Evolutionary conservation across 2,888 invertebrate species (phyloP).

Genomic region (Drosophila setosimentum): DNA sequence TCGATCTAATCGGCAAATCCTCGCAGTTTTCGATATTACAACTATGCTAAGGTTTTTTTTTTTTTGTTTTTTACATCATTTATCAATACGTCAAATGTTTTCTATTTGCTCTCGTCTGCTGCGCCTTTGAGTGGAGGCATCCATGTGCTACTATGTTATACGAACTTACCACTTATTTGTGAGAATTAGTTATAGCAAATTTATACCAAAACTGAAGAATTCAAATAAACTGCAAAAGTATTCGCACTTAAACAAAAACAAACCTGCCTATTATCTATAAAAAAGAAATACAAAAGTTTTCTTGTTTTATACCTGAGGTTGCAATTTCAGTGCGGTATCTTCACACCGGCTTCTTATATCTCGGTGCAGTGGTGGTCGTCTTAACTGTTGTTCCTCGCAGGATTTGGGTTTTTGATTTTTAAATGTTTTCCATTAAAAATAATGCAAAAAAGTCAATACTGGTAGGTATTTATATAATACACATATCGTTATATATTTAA

Average conservation of each 20-base stretch:
- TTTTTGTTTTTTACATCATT: conserved; percentile 31
- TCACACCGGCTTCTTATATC: not conserved
- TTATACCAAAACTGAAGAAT: conserved; percentile 75
- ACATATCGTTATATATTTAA: not conserved
- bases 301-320: not conserved
- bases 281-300: not conserved
- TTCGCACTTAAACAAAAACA: not conserved
- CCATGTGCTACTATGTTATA: conserved; percentile 62
- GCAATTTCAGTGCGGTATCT: not conserved
- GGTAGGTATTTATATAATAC: not conserved
- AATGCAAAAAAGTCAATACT: not conserved
- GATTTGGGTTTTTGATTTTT: no score
- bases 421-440: not conserved
- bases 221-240: conserved; percentile 54
- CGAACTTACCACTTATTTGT: conserved; percentile 59
- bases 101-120: conserved; percentile 16
- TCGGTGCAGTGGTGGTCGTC: not conserved
- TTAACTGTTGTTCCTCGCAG: no score
- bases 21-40: conserved; percentile 59
- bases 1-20: conserved; percentile 25
- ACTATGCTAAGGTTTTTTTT: conserved; percentile 27
- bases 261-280: not conserved
- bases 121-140: conserved; percentile 12
- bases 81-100: conserved; percentile 34
- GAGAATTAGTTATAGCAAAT: conserved; percentile 69